phyloP scores from a whole-genome alignment of 1,140 invertebrate species.

The Lepidurus packardi region DNA sequence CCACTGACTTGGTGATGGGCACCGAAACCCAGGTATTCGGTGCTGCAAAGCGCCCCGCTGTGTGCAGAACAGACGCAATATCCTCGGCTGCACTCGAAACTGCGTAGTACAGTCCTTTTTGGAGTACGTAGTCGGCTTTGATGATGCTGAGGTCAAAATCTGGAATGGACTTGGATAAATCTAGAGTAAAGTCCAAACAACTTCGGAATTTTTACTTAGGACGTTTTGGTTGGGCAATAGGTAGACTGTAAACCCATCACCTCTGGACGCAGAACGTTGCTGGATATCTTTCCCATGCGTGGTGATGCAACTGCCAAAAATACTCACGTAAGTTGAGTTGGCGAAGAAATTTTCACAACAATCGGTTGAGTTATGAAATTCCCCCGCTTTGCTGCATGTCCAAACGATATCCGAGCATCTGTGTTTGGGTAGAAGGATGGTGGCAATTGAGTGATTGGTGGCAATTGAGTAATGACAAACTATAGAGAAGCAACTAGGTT shows the following conservation, averaged over 20 bases:
- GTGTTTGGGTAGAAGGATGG: background rate
- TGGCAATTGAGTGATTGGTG: background rate
- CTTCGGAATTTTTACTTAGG: too few species aligned
- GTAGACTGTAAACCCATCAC: too few species aligned
- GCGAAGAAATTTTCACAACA: conserved; percentile 27
- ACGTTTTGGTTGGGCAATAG: background rate
- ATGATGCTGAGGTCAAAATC: conserved; percentile 15
- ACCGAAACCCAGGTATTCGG: background rate
- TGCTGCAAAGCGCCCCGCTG: conserved; percentile 20
- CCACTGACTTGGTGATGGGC: background rate
- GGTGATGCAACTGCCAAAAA: too few species aligned
- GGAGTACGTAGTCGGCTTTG: conserved; percentile 5
- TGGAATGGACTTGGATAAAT: background rate
- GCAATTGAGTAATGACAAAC: background rate
- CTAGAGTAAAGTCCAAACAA: too few species aligned
- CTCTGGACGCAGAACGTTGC: too few species aligned
- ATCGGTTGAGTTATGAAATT: background rate
- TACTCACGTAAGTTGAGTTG: too few species aligned
- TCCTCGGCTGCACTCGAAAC: conserved; percentile 24
- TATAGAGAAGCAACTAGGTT: too few species aligned
- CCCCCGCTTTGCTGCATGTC: conserved; percentile 6
- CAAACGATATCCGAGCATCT: conserved; percentile 27
- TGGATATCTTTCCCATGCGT: too few species aligned
- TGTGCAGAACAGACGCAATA: conserved; percentile 23
- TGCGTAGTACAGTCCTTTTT: conserved; percentile 26